Conservation (phyloP, 2,113 vertebrate species). For the Dolichallabes microphthalmus region DNA sequence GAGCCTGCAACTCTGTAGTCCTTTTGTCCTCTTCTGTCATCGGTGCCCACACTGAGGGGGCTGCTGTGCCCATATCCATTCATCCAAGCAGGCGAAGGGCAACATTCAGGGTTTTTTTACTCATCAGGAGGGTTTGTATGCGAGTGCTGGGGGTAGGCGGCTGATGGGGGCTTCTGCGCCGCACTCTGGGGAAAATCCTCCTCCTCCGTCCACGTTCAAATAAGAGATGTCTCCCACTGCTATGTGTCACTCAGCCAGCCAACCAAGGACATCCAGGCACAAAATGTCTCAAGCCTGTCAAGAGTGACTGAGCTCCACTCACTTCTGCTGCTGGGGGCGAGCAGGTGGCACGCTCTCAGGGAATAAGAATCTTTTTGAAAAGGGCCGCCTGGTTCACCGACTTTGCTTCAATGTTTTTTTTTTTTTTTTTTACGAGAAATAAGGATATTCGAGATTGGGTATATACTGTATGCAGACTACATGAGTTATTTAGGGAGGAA, state of each 20-base stretch:
- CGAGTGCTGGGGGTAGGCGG: conserved; percentile 20
- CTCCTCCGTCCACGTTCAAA: conserved; percentile 39
- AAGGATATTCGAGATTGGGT: not conserved
- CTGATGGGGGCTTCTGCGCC: conserved; percentile 18
- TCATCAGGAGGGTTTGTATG: conserved; percentile 29
- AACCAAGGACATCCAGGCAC: conserved; percentile 46
- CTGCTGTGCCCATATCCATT: conserved; percentile 42
- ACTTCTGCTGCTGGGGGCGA: conserved; percentile 31
- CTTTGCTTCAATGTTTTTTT: not conserved
- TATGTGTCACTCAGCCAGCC: conserved; percentile 38
- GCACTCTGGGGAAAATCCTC: conserved; percentile 42
- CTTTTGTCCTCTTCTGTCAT: conserved; percentile 47
- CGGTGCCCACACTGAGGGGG: conserved; percentile 45
- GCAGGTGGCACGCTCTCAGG: conserved; percentile 35
- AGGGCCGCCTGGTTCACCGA: not conserved
- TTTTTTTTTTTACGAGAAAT: not conserved
- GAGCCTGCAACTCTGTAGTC: conserved; percentile 41
- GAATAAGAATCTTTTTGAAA: conserved; percentile 28
- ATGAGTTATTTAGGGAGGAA: not conserved
- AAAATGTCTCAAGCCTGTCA: conserved; percentile 31
- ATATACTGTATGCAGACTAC: not conserved
- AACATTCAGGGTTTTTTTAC: conserved; percentile 32
- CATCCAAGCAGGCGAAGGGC: conserved; percentile 38
- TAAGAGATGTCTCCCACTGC: conserved; percentile 48
- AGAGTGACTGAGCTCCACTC: conserved; percentile 39